Evolutionary conservation across 1,140 invertebrate species (phyloP).

Genomic region (Bombus balteatus): DNA sequence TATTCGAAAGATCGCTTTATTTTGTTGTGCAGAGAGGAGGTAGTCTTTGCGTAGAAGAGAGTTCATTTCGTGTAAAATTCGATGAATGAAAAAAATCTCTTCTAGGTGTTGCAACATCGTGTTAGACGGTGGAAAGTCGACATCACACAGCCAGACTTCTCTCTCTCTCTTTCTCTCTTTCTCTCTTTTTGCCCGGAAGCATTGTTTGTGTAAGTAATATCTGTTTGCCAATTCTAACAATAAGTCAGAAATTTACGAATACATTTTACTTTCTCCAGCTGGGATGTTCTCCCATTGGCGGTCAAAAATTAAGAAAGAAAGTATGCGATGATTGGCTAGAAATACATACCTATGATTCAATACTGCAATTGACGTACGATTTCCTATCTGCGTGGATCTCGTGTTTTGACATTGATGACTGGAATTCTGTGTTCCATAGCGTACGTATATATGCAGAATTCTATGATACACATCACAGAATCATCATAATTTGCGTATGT

Average conservation of each 20-base stretch:
- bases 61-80: neutral
- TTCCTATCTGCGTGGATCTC: neutral
- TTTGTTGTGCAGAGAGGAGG: neutral
- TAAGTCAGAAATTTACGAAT: constrained; percentile 2
- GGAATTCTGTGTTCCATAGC: neutral
- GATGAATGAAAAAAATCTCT: neutral
- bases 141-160: neutral
- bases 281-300: constrained; percentile 26
- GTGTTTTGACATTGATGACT: neutral
- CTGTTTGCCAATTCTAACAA: constrained; percentile 40
- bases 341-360: constrained; percentile 47
- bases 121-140: neutral
- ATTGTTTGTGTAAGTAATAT: neutral
- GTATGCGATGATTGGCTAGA: constrained; percentile 66
- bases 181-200: no score
- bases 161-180: no score
- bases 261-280: constrained; percentile 62
- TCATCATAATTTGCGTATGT: no score
- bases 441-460: no score
- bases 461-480: no score
- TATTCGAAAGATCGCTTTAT: neutral
- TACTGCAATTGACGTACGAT: no score
- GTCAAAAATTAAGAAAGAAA: constrained; percentile 70
- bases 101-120: neutral
- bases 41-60: neutral